Base-by-base conservation (phyloP, 2,888 invertebrate genomes). In the Ophion slaviceki region DNA sequence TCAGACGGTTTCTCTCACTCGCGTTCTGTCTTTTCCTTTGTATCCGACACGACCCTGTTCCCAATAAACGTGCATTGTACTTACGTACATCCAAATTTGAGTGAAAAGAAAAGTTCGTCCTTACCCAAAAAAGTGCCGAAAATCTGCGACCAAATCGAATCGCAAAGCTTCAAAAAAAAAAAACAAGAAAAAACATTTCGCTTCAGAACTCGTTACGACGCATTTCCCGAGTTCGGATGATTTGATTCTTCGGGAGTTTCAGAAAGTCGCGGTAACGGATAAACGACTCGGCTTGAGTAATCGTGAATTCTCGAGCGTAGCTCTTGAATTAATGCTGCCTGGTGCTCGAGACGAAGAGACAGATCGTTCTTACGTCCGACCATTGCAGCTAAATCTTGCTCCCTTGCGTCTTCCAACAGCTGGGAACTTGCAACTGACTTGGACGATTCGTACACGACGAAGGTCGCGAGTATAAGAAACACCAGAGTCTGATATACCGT, bases 241-340 rank as follows among this genome's bases (percentile, higher is more conserved):
- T 82, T 75, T 28, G 24, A 17, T 47, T 53, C 66, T 62, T 70
- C 61, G 36, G 83, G 67, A n/a, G 40, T 76, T 14, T 79, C 61
- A 0, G 66, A 28, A 45, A 57, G 20, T 80, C 47, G 59, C 59
- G 72, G 81, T 76, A 76, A 77, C 67, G 76, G 68, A 75, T 76
- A 84, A 67, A 80, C 77, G 72, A 80, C 84, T 84, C 88, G 80
- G 71, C 24, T 68, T 20, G 86, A 82, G 83, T 86, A 88, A 82
- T 87, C 77, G 77, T 61, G 70, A 72, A 89, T 77, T 80, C 83
- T 85, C 64, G 75, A 82, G 68, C 82, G 85, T 59, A 89, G 86
- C 74, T 89, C 85, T 74, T 86, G 86, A 86, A 89, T 89, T 79
- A 84, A 84, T 70, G 82, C 76, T 45, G 85, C 67, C 78, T 90